Base-by-base conservation (phyloP, 1,140 invertebrate genomes). In the Orius insidiosus region DNA sequence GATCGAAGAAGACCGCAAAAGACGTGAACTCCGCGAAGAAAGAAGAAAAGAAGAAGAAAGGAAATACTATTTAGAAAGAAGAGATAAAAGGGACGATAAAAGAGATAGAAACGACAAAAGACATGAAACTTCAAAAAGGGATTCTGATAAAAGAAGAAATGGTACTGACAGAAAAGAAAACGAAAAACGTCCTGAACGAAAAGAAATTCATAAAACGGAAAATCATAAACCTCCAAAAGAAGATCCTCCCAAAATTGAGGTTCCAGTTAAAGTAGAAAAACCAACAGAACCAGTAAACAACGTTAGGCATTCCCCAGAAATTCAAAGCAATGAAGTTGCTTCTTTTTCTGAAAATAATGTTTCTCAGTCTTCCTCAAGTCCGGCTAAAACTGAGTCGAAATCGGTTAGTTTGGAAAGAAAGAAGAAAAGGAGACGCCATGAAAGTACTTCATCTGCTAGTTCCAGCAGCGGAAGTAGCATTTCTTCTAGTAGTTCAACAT, bases 131-230 rank as follows among this genome's bases (percentile, higher is more conserved):
- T 43, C 24, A 43, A 41, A 33, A 47, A 13, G 46, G 44, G 38
- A 49, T 32, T 7, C 18, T 41, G 53, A 56, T 35, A 51, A 52
- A 49, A 53, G 47, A 41, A 47, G 48, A 48, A 46, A 49, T 32
- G 42, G 39, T 10, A 43, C 40, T 16, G 32, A 50, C 31, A 45
- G 15, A 16, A 46, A 46, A 47, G 15, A 50, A 18, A 40, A 11
- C 15, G 37, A 39, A 40, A 45, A 49, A 9, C 18, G 34, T n/a
- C 24, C 11, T 3, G 9, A 18, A 42, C 30, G 32, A 48, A 18
- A 42, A 33, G 35, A 36, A 15, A 4, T 4, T 10, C 35, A 3
- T 4, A 36, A 11, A n/a, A 36, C 9, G 3, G n/a, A 15, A 15
- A 36, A 36, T 11, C 35, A 36, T 9, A 36, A n/a, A 43, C 10